Conservation (phyloP, 2,888 invertebrate genomes). For the Caenorhabditis parvicauda region DNA sequence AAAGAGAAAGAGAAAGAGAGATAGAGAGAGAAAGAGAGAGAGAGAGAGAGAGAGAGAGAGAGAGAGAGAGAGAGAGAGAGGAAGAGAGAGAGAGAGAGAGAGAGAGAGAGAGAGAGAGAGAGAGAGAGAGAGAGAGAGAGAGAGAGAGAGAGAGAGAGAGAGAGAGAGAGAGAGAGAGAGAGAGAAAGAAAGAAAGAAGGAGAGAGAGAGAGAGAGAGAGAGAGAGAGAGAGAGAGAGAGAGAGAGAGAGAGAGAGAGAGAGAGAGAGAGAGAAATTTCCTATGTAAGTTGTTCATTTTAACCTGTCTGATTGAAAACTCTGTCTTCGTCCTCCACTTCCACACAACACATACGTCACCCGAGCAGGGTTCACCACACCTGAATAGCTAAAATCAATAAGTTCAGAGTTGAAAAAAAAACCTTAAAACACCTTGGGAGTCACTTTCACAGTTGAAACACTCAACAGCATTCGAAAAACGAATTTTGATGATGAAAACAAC, state of each 20-base stretch:
- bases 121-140: constrained; percentile 1
- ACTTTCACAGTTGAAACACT: not conserved
- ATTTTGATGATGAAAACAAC: not conserved
- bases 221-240: too few species aligned
- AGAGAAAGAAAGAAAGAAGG: not conserved
- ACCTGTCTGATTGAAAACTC: not conserved
- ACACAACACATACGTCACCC: not conserved
- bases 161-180: constrained; percentile 1
- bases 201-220: not conserved
- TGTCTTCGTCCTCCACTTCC: not conserved
- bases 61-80: not conserved
- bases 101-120: constrained; percentile 2
- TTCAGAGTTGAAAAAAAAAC: too few species aligned
- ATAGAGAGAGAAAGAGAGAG: constrained; percentile 1
- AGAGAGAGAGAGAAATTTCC: too few species aligned
- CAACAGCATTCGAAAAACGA: not conserved
- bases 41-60: not conserved
- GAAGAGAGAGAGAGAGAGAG: not conserved
- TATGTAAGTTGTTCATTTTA: too few species aligned
- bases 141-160: constrained; percentile 2
- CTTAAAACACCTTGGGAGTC: not conserved
- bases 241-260: too few species aligned
- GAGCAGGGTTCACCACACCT: not conserved
- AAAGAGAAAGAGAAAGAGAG: constrained; percentile 1
- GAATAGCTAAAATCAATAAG: too few species aligned